Evolutionary conservation across 2,888 invertebrate genomes (phyloP).

Genomic region (Lamproptera curius): DNA sequence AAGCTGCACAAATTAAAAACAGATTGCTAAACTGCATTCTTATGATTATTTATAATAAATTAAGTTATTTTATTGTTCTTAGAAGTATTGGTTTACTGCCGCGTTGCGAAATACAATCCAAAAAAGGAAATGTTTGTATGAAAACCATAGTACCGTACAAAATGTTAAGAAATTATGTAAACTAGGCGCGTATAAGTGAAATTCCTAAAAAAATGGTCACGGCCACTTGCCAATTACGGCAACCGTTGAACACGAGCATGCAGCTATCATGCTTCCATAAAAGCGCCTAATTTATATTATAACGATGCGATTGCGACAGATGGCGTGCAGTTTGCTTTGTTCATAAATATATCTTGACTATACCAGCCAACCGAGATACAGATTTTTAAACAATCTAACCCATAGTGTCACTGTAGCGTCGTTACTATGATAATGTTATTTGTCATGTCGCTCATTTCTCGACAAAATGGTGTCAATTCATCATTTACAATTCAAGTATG

Average conservation of each 20-base stretch:
- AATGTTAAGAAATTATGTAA: constrained; percentile 12
- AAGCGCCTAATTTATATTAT: constrained; percentile 21
- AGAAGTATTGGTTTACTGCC: not conserved
- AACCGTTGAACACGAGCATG: constrained; percentile 19
- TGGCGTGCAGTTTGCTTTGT: too few species aligned
- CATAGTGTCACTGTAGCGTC: too few species aligned
- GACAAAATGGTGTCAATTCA: too few species aligned
- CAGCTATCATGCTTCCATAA: constrained; percentile 20
- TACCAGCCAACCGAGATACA: too few species aligned
- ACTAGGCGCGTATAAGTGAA: constrained; percentile 9
- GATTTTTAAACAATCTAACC: too few species aligned
- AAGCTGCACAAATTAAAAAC: not conserved
- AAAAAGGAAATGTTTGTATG: not conserved
- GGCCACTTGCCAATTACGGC: constrained; percentile 19
- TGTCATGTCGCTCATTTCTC: too few species aligned
- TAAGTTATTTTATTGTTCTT: not conserved
- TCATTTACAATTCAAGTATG: too few species aligned
- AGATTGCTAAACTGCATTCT: not conserved
- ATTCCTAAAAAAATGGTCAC: constrained; percentile 16
- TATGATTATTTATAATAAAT: not conserved
- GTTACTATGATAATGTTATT: too few species aligned
- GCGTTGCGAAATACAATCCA: not conserved
- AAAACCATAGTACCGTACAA: not conserved
- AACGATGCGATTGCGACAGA: constrained; percentile 17
- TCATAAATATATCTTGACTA: too few species aligned